A percentile compares a stretch with the other conserved stretches of the same genome.
These are phyloP conservation scores for Cheilosia scutellata DNA, from an alignment of 2,888 invertebrate genomes.

Conservation along the genomic window DNA sequence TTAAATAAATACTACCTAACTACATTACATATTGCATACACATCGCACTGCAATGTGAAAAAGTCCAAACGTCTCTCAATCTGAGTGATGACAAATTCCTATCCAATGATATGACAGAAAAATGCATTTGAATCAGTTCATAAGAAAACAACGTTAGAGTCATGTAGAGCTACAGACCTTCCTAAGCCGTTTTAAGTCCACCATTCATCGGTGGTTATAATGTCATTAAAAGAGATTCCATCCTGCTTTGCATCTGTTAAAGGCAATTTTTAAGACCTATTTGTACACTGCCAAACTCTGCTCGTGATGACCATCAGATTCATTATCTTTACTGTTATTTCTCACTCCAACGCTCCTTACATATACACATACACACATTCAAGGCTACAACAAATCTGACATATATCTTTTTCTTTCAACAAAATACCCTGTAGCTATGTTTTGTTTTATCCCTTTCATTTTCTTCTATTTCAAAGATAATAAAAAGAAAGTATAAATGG, in stretches of 20 bases:
- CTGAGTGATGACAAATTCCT: too few relatives aligned
- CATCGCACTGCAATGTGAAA: neutral
- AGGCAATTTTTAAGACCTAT: neutral
- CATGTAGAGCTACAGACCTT: neutral
- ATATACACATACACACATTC: neutral
- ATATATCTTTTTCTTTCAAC: slow-evolving; percentile 45
- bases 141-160: neutral
- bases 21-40: too few relatives aligned
- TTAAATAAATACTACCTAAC: too few relatives aligned
- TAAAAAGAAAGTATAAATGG: slow-evolving; percentile 57
- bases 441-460: slow-evolving; percentile 45
- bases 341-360: neutral
- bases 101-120: neutral
- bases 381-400: slow-evolving; percentile 61
- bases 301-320: slow-evolving; percentile 40
- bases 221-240: neutral
- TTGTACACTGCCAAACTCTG: neutral
- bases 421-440: slow-evolving; percentile 40
- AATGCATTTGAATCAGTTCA: neutral
- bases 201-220: neutral
- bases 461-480: slow-evolving; percentile 37
- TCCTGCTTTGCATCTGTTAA: neutral
- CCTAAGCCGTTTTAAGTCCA: neutral
- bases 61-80: neutral
- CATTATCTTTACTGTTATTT: slow-evolving; percentile 10